These are phyloP conservation scores for Gorsachius goisagi DNA, from an alignment of 2,113 vertebrate species.

Conservation along the genomic window DNA sequence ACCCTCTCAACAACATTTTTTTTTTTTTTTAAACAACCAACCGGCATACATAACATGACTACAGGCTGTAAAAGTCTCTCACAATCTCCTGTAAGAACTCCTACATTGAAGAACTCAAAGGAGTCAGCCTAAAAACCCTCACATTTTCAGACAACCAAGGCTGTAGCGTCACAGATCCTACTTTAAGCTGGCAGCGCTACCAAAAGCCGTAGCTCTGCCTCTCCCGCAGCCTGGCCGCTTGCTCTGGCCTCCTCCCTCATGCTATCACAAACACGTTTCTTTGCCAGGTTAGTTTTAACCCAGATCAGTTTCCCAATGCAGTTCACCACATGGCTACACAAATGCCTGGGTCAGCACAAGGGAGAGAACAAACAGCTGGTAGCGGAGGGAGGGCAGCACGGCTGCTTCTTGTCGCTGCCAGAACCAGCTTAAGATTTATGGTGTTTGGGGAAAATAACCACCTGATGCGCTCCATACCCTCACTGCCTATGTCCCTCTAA, in stretches of 20 bases:
- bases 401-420: background rate
- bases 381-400: background rate
- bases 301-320: slow-evolving; percentile 33
- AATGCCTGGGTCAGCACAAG: slow-evolving; percentile 36
- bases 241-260: slow-evolving; percentile 5
- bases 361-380: slow-evolving; percentile 41
- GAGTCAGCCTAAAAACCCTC: background rate
- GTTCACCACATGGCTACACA: slow-evolving; percentile 9
- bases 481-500: background rate
- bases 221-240: background rate
- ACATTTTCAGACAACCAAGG: background rate
- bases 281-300: slow-evolving; percentile 30
- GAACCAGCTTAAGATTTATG: slow-evolving; percentile 7
- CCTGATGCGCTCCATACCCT: slow-evolving; percentile 1
- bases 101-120: background rate
- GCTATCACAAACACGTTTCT: slow-evolving; percentile 38
- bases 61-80: background rate
- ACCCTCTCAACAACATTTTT: background rate
- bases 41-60: background rate
- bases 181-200: background rate
- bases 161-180: accelerated
- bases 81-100: background rate
- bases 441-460: slow-evolving; percentile 1
- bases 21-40: background rate
- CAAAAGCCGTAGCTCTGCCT: background rate